phyloP scores from a whole-genome alignment of 2,888 invertebrate genomes.

The Drosophila koepferae region DNA sequence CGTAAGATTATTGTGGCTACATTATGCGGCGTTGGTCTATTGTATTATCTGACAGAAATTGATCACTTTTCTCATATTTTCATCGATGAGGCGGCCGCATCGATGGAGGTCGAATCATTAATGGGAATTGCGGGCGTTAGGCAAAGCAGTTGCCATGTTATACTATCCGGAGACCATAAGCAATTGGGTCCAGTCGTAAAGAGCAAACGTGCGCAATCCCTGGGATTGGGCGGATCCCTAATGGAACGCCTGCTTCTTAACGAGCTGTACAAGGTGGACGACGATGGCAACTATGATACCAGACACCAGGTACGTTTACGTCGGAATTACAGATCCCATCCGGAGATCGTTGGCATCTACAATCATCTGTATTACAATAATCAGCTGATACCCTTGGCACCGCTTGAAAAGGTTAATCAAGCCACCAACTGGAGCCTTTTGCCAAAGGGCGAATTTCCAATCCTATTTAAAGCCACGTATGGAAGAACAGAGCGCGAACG shows the following conservation, averaged over 20 bases:
- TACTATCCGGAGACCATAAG: conserved; percentile 89
- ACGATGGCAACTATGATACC: conserved; percentile 85
- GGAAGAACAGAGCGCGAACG: conserved; percentile 25
- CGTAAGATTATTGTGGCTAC: conserved; percentile 88
- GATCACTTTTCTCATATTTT: conserved; percentile 87
- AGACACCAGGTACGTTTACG: conserved; percentile 90
- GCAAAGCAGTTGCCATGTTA: conserved; percentile 85
- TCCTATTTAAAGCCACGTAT: conserved; percentile 1
- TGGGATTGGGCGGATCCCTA: conserved; percentile 86
- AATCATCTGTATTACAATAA: conserved; percentile 90
- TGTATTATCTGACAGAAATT: background rate
- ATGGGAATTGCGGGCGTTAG: conserved; percentile 86
- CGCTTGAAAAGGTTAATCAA: background rate
- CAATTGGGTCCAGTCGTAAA: conserved; percentile 85
- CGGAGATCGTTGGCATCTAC: conserved; percentile 88
- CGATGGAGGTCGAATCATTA: conserved; percentile 89
- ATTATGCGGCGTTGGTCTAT: conserved; percentile 80
- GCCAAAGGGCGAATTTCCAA: conserved; percentile 1
- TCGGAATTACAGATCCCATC: conserved; percentile 91
- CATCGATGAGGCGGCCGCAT: conserved; percentile 92
- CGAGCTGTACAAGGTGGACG: conserved; percentile 81
- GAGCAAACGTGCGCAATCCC: conserved; percentile 74
- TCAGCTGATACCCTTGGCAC: conserved; percentile 86
- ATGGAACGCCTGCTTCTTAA: conserved; percentile 89
- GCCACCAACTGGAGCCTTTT: conserved; percentile 2